A percentile compares a stretch with the other conserved stretches of the same genome.
Conservation (phyloP, 2,797 vertebrate genomes). For the Poecilia picta region DNA sequence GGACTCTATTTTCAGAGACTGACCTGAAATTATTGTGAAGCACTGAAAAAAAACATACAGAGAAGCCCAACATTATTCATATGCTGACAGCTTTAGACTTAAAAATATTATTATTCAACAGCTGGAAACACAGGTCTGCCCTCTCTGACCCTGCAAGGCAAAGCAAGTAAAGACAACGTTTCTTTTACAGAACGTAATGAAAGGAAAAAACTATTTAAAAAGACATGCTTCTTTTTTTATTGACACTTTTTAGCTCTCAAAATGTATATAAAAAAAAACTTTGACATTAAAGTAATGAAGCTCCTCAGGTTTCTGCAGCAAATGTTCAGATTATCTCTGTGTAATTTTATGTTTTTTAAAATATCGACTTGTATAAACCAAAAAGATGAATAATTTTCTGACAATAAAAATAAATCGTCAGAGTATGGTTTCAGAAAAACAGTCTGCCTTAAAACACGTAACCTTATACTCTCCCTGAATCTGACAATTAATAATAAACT, state of each 20-base stretch:
- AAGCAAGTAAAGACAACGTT: not conserved
- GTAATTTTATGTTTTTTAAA: not conserved
- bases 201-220: not conserved
- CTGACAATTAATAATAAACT: not conserved
- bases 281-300: not conserved
- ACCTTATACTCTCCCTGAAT: not conserved
- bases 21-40: not conserved
- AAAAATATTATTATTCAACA: not conserved
- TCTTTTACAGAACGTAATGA: not conserved
- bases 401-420: not conserved
- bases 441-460: not conserved
- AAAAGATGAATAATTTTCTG: not conserved
- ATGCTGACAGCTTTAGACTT: not conserved
- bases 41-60: not conserved
- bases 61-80: not conserved
- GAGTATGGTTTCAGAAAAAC: not conserved
- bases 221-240: not conserved
- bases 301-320: not conserved
- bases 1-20: not conserved
- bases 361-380: not conserved
- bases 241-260: not conserved
- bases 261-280: not conserved
- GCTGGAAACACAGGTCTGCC: not conserved
- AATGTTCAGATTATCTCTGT: not conserved
- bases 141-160: not conserved